Evolutionary conservation across 2,113 vertebrate species (phyloP).

Genomic region (Suncus etruscus): DNA sequence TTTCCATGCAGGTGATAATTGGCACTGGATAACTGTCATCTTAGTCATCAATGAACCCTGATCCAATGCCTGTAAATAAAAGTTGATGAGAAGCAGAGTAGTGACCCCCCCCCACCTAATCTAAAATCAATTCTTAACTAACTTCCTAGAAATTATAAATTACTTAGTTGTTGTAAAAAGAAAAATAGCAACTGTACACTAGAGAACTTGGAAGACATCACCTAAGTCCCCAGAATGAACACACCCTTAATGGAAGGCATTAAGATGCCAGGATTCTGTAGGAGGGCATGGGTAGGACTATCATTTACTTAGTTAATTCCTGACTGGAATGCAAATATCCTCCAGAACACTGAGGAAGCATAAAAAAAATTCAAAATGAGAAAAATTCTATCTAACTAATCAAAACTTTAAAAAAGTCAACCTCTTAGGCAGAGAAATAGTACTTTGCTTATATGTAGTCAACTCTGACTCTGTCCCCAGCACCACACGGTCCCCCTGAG

Average conservation of each 20-base stretch:
- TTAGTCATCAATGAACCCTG: too few relatives aligned
- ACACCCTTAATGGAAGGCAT: neutral
- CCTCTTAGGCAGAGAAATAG: too few relatives aligned
- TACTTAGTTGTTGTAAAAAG: neutral
- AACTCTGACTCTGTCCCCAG: too few relatives aligned
- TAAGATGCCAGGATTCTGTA: rapidly evolving
- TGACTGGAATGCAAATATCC: neutral
- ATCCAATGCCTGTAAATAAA: neutral
- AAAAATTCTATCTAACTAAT: neutral
- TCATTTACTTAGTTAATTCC: neutral
- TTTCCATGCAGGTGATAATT: neutral
- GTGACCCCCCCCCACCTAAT: neutral
- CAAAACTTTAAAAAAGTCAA: neutral
- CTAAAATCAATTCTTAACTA: neutral
- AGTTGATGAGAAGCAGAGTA: neutral
- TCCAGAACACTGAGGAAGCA: neutral
- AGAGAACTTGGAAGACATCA: neutral
- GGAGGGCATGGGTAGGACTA: rapidly evolving
- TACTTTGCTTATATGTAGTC: too few relatives aligned
- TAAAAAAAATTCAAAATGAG: neutral
- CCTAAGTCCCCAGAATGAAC: neutral
- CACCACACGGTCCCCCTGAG: too few relatives aligned
- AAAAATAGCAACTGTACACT: neutral
- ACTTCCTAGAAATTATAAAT: too few relatives aligned
- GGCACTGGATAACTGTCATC: neutral